Evolutionary conservation across 2,797 vertebrate genomes (phyloP).

Genomic region (Balearica regulorum): DNA sequence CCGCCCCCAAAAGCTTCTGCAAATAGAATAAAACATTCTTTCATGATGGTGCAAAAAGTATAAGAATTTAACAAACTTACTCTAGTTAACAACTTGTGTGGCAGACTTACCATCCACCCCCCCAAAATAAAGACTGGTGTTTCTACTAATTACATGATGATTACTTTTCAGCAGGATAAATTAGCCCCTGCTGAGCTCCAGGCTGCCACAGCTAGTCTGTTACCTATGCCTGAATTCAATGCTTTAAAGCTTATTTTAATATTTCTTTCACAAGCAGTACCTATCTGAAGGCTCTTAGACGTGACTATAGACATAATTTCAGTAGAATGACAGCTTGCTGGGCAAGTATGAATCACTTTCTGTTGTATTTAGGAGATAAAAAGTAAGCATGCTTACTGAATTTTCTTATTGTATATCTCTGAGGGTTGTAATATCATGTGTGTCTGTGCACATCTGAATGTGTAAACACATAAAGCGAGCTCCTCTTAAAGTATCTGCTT

Average conservation of each 20-base stretch:
- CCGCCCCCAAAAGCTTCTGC: background rate
- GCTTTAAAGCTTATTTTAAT: background rate
- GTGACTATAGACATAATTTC: background rate
- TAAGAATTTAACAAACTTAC: background rate
- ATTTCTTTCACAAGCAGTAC: background rate
- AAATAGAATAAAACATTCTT: background rate
- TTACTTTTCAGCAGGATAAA: conserved; percentile 10
- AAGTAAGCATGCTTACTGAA: background rate
- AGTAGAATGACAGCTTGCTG: background rate
- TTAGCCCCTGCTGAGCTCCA: conserved; percentile 14
- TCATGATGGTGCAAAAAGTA: background rate
- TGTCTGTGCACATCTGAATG: background rate
- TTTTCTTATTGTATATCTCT: accelerated
- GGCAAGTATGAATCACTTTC: conserved; percentile 10
- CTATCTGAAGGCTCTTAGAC: background rate
- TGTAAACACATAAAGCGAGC: background rate
- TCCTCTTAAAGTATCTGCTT: background rate
- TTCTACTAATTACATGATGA: conserved; percentile 13
- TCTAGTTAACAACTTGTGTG: background rate
- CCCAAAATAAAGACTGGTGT: background rate
- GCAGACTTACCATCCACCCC: background rate
- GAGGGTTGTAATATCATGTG: background rate
- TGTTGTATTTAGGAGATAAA: background rate
- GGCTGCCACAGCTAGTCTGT: background rate
- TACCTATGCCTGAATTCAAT: background rate